Base-by-base conservation (phyloP, 2,113 vertebrate species). In the Periophthalmus modestus region DNA sequence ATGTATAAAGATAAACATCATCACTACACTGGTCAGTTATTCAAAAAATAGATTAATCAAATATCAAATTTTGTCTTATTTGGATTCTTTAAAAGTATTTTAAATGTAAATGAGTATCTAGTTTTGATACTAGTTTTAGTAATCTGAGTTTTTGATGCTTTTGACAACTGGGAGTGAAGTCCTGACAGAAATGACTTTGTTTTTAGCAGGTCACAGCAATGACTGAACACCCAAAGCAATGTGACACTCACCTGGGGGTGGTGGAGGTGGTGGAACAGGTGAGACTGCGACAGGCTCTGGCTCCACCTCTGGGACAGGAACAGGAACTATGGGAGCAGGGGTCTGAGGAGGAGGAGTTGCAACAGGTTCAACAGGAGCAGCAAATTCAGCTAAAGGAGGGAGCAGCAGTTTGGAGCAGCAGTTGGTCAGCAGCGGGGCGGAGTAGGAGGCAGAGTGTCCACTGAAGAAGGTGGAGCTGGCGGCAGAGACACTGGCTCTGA, bases 311-410 rank as follows among this genome's bases (percentile, higher is more conserved):
- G 84, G 81, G 66, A 88, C 78, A 12, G 77, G 70, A 18, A 71
- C 71, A 73, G 88, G 75, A 58, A 85, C 80, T 28, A 23, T 10
- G 23, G 50, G 15, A 48, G 78, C 73, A 63, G 61, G 54, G 66
- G 78, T 83, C 88, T 89, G 87, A n/a, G n/a, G 79, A 89, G 84
- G 76, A 82, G 84, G 84, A 28, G 28, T 28, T 74, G 81, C 57
- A 87, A 85, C 65, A 74, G 83, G 82, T 85, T 92, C 88, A 92
- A 74, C 86, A 72, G 84, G 74, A 79, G 87, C 71, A 81, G 50
- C 72, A 78, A 72, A 89, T 52, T 87, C 85, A 74, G 73, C 78
- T 57, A 85, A 55, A 43, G 79, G 79, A 78, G n/a, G 87, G 68
- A 65, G 74, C 33, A 78, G 80, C n/a, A n/a, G n/a, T n/a, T n/a